Evolutionary conservation across 2,797 vertebrate species (phyloP).

Genomic region (Myotis findleyi): DNA sequence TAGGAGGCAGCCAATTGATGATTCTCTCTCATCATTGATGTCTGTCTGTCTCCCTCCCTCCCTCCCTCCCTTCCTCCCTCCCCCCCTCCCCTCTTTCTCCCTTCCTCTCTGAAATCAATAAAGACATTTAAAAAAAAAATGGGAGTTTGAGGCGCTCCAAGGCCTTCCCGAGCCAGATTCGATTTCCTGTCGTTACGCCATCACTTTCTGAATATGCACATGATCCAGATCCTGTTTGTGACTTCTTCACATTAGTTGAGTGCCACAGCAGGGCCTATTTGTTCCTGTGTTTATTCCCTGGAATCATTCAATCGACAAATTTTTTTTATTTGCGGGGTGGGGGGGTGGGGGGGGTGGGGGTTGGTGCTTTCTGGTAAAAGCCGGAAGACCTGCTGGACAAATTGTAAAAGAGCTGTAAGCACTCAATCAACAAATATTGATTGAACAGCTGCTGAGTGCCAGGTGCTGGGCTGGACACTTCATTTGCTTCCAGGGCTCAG

Average conservation of each 20-base stretch:
- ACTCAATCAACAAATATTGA: not conserved
- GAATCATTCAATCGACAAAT: not conserved
- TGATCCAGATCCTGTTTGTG: rapidly evolving
- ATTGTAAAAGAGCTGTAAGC: not conserved
- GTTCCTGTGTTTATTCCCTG: not conserved
- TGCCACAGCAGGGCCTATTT: rapidly evolving
- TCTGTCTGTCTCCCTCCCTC: too few species aligned
- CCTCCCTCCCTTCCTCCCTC: too few species aligned
- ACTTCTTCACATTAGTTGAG: not conserved
- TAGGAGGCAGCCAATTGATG: too few species aligned
- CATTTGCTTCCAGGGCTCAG: not conserved
- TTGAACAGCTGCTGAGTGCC: not conserved
- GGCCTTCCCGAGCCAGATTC: not conserved
- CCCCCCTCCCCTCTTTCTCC: too few species aligned
- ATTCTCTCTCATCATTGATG: too few species aligned
- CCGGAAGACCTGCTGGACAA: too few species aligned
- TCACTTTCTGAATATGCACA: not conserved
- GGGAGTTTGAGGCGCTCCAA: not conserved
- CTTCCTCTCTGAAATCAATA: too few species aligned
- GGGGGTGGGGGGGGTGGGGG: too few species aligned
- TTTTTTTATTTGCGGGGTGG: too few species aligned
- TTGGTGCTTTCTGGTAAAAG: too few species aligned
- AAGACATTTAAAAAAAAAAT: too few species aligned
- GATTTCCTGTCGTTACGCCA: rapidly evolving
- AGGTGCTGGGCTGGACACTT: not conserved